Evolutionary conservation across 2,797 vertebrate genomes (phyloP), one percentile per base, ranked within the genome.

Genomic region (Mareca strepera): DNA sequence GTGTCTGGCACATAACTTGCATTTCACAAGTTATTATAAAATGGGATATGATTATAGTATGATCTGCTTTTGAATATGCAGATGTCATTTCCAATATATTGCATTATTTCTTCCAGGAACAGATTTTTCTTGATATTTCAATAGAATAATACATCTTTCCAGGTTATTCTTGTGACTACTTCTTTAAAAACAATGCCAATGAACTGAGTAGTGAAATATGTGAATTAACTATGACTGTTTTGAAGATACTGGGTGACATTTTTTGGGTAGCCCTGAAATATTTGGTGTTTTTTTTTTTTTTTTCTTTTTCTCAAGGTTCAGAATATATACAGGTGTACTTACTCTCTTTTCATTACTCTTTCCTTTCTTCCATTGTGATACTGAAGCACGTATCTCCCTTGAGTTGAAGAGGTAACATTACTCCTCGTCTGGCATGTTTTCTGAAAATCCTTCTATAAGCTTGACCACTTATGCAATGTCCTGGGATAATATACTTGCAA

Each of bases 41-140:
- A 73, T 82, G 83, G 18, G 28, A 46, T 90, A 76, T 63, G 67
- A 88, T 73, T 79, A 33, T 43, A 76, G 26, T 55, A 55, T 58
- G 66, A 92, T 79, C 77, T 94, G 22, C 35, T 86, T 92, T 63
- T 62, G 64, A 83, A 91, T 92, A 92, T 84, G 93, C 73, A 83
- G 50, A 75, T 84, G 55, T 85, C 79, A 81, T 0, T 23, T 69
- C 17, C 84, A 88, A 59, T 88, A 76, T 46, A 25, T 81, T 64
- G 9, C 44, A 78, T 82, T 91, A 89, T 86, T 88, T 88, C 55
- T 90, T 72, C 58, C 62, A 87, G 50, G 9, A 90, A 16, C 2
- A 8, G 46, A 81, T 62, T 92, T 92, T 88, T 78, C 66, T 78
- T 90, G 37, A 12, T 13, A 72, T 92, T 94, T 85, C 21, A 75